phyloP scores from a whole-genome alignment of 2,888 invertebrate species.

The Ctena decussata region DNA sequence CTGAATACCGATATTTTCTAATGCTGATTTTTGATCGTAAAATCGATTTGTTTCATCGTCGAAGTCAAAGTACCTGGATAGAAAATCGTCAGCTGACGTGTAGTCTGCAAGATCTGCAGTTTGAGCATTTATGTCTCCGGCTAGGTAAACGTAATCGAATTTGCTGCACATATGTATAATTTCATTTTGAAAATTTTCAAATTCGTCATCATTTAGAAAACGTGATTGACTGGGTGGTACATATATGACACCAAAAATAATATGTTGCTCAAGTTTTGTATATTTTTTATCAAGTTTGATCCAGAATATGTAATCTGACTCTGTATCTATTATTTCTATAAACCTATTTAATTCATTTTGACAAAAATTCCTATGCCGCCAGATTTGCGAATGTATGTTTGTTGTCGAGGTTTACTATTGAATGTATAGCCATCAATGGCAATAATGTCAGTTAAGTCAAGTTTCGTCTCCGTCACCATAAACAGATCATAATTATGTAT shows the following conservation, averaged over 20 bases:
- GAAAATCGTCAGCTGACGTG: no score
- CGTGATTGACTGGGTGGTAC: no score
- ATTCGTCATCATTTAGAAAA: not conserved
- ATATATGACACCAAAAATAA: no score
- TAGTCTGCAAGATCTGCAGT: no score
- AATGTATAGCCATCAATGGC: not conserved
- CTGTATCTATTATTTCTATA: not conserved
- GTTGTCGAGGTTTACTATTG: slow-evolving; percentile 6
- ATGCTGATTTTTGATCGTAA: not conserved
- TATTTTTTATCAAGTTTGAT: no score
- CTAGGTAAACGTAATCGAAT: no score
- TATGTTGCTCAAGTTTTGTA: no score
- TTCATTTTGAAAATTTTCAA: not conserved
- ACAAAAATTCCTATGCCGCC: not conserved
- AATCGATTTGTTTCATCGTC: not conserved
- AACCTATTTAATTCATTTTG: not conserved
- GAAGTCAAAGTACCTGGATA: no score
- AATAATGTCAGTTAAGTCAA: slow-evolving; percentile 8
- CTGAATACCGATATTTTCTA: no score
- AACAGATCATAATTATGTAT: not conserved
- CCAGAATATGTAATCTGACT: slow-evolving; percentile 19
- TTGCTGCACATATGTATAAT: no score
- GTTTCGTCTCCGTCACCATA: no score
- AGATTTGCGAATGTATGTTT: slow-evolving; percentile 12
- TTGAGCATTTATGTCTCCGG: no score